A percentile compares a stretch with the other conserved stretches of the same genome.
Conservation (phyloP, 2,888 invertebrate species). For the Phalangium opilio region DNA sequence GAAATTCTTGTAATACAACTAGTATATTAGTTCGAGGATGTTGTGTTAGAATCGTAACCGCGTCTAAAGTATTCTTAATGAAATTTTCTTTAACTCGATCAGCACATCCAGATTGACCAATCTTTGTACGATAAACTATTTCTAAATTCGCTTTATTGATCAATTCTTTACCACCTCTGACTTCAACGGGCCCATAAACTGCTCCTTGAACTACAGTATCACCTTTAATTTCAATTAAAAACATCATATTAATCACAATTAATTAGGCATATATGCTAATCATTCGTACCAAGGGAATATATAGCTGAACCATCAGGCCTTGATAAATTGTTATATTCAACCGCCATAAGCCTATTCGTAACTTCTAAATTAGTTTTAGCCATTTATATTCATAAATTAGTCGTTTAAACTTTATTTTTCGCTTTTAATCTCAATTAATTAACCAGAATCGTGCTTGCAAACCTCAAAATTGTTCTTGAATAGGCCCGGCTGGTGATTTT, state of each 20-base stretch:
- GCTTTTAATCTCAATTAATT: too few relatives aligned
- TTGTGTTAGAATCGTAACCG: conserved; percentile 48
- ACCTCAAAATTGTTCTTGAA: too few relatives aligned
- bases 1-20: conserved; percentile 69
- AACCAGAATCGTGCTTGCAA: too few relatives aligned
- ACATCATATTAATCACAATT: neutral
- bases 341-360: neutral
- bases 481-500: too few relatives aligned
- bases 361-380: too few relatives aligned
- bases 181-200: conserved; percentile 68
- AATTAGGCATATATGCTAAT: neutral
- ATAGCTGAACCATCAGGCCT: conserved; percentile 14
- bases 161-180: conserved; percentile 54
- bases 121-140: conserved; percentile 56
- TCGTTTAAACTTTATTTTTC: too few relatives aligned
- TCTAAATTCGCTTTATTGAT: conserved; percentile 66
- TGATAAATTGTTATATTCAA: conserved; percentile 9
- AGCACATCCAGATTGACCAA: conserved; percentile 52
- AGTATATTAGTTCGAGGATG: conserved; percentile 67
- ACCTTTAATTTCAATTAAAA: conserved; percentile 36
- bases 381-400: too few relatives aligned
- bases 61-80: conserved; percentile 59
- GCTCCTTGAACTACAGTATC: conserved; percentile 59
- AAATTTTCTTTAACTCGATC: conserved; percentile 58
- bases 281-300: conserved; percentile 6